Percentiles rank a stretch among this genome's conserved stretches.
Conservation (phyloP, 1,140 invertebrate species). For the Oryctes rhinoceros region DNA sequence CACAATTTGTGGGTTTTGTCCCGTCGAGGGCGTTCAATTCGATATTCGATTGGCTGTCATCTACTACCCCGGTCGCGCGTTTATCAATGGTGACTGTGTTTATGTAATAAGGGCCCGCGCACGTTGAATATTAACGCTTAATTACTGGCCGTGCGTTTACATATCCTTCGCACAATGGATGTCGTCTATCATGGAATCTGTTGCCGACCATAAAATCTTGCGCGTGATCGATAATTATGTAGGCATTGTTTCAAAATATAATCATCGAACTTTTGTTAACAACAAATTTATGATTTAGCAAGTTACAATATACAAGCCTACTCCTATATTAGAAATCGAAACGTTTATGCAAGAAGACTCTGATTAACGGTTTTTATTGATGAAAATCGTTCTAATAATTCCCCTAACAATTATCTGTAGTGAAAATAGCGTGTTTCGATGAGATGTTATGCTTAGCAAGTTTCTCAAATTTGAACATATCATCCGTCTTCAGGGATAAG, state of each 20-base stretch:
- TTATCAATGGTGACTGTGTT: constrained; percentile 21
- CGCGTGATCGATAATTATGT: constrained; percentile 6
- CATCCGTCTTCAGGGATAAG: no score
- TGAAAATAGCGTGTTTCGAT: no score
- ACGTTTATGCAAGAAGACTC: no score
- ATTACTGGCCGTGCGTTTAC: constrained; percentile 28
- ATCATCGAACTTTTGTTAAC: not conserved
- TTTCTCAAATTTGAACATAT: no score
- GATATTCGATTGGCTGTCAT: constrained; percentile 37
- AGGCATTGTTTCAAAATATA: not conserved
- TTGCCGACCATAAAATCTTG: constrained; percentile 24
- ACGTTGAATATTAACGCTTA: constrained; percentile 35
- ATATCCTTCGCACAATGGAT: constrained; percentile 25
- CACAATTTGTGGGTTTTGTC: constrained; percentile 32
- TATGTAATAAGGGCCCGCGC: constrained; percentile 27
- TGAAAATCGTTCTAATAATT: no score
- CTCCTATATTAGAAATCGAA: no score
- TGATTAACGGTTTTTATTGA: no score
- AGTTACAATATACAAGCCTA: no score
- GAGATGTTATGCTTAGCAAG: no score
- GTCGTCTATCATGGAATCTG: constrained; percentile 31
- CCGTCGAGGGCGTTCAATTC: constrained; percentile 27
- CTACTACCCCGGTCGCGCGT: not conserved
- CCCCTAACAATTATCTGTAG: no score
- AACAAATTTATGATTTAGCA: no score